Percentiles rank a stretch among this genome's conserved stretches.
phyloP scores from a whole-genome alignment of 2,113 vertebrate genomes.

The Proterorhinus semilunaris region DNA sequence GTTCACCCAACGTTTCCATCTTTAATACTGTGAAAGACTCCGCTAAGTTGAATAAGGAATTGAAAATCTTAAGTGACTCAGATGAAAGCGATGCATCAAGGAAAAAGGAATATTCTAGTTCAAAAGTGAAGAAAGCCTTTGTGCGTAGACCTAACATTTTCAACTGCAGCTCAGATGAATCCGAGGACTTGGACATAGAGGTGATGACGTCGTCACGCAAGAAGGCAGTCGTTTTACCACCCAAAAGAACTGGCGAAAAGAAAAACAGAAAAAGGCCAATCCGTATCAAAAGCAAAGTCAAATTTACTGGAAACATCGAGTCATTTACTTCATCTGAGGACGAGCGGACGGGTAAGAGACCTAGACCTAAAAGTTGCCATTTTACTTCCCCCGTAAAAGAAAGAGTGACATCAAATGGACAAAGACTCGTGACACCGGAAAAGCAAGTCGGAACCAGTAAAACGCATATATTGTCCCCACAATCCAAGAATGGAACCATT shows the following conservation, averaged over 20 bases:
- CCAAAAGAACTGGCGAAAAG: not conserved
- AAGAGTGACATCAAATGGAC: not conserved
- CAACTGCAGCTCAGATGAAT: slow-evolving; percentile 79
- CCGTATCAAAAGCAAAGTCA: slow-evolving; percentile 17
- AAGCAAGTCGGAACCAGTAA: not conserved
- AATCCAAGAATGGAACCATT: slow-evolving; percentile 44
- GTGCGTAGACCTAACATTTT: slow-evolving; percentile 12
- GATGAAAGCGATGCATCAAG: slow-evolving; percentile 20
- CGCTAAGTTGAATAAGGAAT: slow-evolving; percentile 16
- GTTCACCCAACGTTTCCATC: slow-evolving; percentile 9
- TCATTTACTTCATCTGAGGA: slow-evolving; percentile 86
- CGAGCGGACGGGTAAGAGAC: slow-evolving; percentile 53
- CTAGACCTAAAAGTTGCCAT: slow-evolving; percentile 23
- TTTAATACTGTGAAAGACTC: not conserved
- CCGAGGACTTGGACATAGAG: slow-evolving; percentile 81
- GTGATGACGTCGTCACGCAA: slow-evolving; percentile 2
- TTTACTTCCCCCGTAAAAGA: slow-evolving; percentile 9
- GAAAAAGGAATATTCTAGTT: slow-evolving; percentile 38
- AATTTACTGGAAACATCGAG: slow-evolving; percentile 73
- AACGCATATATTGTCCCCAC: slow-evolving; percentile 1
- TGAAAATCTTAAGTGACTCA: slow-evolving; percentile 58
- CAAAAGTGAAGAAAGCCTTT: slow-evolving; percentile 14
- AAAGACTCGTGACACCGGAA: not conserved
- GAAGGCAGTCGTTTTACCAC: not conserved
- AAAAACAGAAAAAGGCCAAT: slow-evolving; percentile 24